Base-by-base conservation (phyloP, 2,888 invertebrate species). In the Entomobrya proxima region DNA sequence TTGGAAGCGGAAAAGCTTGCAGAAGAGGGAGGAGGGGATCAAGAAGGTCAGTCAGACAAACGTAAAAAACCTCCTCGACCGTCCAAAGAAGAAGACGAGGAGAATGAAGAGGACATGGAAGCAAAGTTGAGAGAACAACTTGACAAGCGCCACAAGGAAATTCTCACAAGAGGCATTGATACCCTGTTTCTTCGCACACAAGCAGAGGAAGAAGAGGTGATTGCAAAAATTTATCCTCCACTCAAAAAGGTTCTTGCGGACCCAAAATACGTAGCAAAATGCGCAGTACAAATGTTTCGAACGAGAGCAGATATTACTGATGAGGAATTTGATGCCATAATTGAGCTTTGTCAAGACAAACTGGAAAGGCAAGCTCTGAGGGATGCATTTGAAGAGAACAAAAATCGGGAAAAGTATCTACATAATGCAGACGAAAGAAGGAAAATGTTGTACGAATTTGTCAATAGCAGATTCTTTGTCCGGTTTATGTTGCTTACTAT, bases 391-490 rank as follows among this genome's bases (percentile, higher is more conserved):
- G 35, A 82, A 21, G 89, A 89, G 37, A 88, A 88, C 37, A 86
- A 80, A 44, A 85, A 69, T 32, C 75, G 89, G 4, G 89, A 88
- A 44, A 88, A 82, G 52, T 89, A 89, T 55, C 47, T 89, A 24
- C 87, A 87, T n/a, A 88, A 87, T 79, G 89, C 89, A 6, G 67
- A 79, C 47, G 85, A 89, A 74, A 80, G 84, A 40, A 74, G 89
- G 13, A 75, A 69, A 83, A 89, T 89, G 88, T 77, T 89, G 4
- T 89, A 89, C 77, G 85, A 87, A 64, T 89, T 89, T 40, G 61
- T 89, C 9, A 89, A 88, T 37, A 88, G 89, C 18, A 15, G 58
- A 24, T 80, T 88, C 27, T 88, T 88, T 52, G 50, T 67, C 13
- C 72, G 84, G 37, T 84, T 89, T 58, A 88, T 89, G 88, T 78